Percentiles rank a stretch among this genome's conserved stretches.
Conservation (phyloP, 2,888 invertebrate genomes). For the Agrochola circellaris region DNA sequence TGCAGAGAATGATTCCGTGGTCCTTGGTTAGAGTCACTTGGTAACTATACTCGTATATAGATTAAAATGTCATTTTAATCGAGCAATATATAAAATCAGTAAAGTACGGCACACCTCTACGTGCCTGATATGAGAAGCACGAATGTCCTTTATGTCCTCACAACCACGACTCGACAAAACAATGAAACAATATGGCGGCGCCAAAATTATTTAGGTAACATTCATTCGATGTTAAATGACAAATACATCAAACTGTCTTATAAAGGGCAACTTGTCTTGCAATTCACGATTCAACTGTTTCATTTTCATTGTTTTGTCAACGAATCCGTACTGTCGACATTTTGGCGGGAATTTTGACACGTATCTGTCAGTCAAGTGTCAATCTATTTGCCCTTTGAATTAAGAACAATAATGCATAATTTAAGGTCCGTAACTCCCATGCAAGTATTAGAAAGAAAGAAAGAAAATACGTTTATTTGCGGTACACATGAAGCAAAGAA, state of each 20-base stretch:
- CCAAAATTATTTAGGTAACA: conserved; percentile 30
- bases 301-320: conserved; percentile 55
- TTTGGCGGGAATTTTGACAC: conserved; percentile 53
- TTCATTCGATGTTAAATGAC: conserved; percentile 28
- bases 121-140: neutral
- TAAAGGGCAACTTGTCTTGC: conserved; percentile 37
- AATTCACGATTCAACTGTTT: conserved; percentile 47
- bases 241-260: conserved; percentile 24
- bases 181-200: conserved; percentile 4
- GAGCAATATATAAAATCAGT: no score
- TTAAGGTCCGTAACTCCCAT: no score
- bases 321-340: conserved; percentile 34
- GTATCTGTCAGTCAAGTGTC: conserved; percentile 33
- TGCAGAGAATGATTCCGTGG: no score
- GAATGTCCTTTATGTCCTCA: neutral
- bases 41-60: no score
- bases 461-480: no score
- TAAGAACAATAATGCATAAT: neutral
- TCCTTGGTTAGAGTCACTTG: no score
- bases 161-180: conserved; percentile 16
- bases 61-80: no score
- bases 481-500: no score
- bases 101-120: no score
- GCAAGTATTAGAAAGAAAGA: no score
- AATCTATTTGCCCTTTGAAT: conserved; percentile 29